Base-by-base conservation (phyloP, 1,140 invertebrate genomes). In the Leptoteleia sp. region DNA sequence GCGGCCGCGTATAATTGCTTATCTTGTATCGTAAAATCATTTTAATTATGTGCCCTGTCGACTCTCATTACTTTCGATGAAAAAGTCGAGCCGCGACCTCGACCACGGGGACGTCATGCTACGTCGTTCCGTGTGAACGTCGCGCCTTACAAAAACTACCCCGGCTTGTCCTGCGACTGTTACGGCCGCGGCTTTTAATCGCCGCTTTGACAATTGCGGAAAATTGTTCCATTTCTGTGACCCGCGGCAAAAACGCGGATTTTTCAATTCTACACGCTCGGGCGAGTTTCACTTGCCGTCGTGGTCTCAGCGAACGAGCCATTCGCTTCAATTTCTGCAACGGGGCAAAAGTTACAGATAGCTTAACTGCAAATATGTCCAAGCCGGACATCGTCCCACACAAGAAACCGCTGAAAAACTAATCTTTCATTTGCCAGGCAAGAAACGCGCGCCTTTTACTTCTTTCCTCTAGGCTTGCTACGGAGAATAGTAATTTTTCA, bases 21-120 rank as follows among this genome's bases (percentile, higher is more conserved):
- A 72, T 72, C 67, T 59, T 61, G 61, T 72, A 72, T 71, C 54
- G 67, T 67, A 67, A 72, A 78, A 67, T 78, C 37, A 72, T 78
- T 72, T 78, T 78, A 72, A 78, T 78, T 72, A 55, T 62, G 40
- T 33, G 52, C 55, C 54, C 76, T 72, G 61, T 62, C 61, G 67
- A 62, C 52, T 78, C 67, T 72, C 61, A 62, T 78, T 78, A 72
- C 61, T 62, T 54, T 61, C 48, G 67, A 54, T 61, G 76, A 72
- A 72, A 78, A 78, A 78, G 45, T 9, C 40, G 27, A 61, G 59
- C 40, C n/a, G 16, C 59, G 65, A 65, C 59, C 65, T 57, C 55
- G 64, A 16, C 48, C 37, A 22, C 42, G 55, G 8, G 48, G 22
- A 47, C 57, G 55, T 61, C 48, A 47, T 54, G 54, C 47, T 35